Base-by-base conservation (phyloP, 2,888 invertebrate genomes). In the Xanthorhoe spadicearia region DNA sequence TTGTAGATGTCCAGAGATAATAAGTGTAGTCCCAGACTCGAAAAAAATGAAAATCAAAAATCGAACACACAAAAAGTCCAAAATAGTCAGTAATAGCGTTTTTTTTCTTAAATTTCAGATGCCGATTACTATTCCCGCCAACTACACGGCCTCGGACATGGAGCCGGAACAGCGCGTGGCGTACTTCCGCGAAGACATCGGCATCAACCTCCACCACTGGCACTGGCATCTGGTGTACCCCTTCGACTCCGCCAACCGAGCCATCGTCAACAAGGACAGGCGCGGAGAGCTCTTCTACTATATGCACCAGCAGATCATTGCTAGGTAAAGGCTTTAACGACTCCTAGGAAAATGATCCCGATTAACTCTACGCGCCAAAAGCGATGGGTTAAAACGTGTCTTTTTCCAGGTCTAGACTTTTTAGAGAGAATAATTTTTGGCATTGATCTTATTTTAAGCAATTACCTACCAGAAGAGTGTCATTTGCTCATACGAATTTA, bases 181-280 rank as follows among this genome's bases (percentile, higher is more conserved):
- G 35, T 98, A 97, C 87, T 97, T 96, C 94, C 94, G 97, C 49
- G 97, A 97, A 83, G 97, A 97, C 85, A 92, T 97, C 68, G 97
- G 97, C 72, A 94, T 97, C 75, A 97, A 97, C 88, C 95, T 97
- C 58, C 97, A 97, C 84, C 97, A 98, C 83, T 98, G 97, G 97
- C 97, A 97, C 83, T 97, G 97, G 97, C 97, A 98, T 86, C 93
- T 97, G 74, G 97, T 97, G 1, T 97, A 97, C 84, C 97, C 97
- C 0, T 96, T 96, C 84, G 95, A 96, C 73, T 94, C 95, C 0
- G 87, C 94, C 0, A 90, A 94, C 73, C 86, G 90, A n/a, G 76
- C 82, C 66, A 94, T 96, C 70, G 95, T 95, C 55, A 84, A 92
- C 77, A 96, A 96, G 85, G 96, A 97, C 87, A 90, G 97, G 7